Percentiles rank a stretch among this genome's conserved stretches.
These are phyloP conservation scores for Acrossocheilus fasciatus DNA, from an alignment of 2,797 vertebrate species.

Conservation along the genomic window DNA sequence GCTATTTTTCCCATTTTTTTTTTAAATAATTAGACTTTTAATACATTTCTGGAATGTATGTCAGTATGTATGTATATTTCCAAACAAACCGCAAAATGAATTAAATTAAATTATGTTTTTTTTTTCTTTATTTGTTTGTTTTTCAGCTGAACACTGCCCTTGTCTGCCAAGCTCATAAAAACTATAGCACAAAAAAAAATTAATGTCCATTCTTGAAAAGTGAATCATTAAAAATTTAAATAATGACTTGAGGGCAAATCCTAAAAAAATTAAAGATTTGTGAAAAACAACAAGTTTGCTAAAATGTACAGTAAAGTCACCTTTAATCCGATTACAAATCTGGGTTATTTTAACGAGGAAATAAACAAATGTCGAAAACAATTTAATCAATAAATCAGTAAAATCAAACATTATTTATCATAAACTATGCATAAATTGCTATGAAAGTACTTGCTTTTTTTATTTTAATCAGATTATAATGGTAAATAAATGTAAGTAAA, in stretches of 20 bases:
- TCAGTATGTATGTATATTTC: neutral
- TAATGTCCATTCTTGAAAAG: neutral
- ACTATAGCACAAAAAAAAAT: too few relatives aligned
- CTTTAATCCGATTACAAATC: neutral
- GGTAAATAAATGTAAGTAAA: neutral
- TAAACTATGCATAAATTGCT: neutral
- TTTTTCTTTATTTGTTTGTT: accelerated
- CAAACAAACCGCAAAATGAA: neutral
- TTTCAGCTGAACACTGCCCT: neutral
- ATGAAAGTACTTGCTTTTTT: neutral
- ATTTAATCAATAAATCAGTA: neutral
- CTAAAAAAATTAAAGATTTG: neutral
- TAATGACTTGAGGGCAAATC: neutral
- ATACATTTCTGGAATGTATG: neutral
- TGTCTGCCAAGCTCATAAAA: neutral
- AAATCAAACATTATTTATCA: neutral
- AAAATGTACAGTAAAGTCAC: neutral
- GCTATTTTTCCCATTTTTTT: neutral
- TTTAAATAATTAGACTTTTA: neutral
- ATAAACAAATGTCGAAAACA: neutral
- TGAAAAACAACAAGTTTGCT: too few relatives aligned
- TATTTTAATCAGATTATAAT: neutral
- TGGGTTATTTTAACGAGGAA: neutral
- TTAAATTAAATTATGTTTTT: neutral
- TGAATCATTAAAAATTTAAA: neutral